These are phyloP conservation scores for Drosophila pachea DNA, from an alignment of 1,140 invertebrate genomes.

Conservation along the genomic window DNA sequence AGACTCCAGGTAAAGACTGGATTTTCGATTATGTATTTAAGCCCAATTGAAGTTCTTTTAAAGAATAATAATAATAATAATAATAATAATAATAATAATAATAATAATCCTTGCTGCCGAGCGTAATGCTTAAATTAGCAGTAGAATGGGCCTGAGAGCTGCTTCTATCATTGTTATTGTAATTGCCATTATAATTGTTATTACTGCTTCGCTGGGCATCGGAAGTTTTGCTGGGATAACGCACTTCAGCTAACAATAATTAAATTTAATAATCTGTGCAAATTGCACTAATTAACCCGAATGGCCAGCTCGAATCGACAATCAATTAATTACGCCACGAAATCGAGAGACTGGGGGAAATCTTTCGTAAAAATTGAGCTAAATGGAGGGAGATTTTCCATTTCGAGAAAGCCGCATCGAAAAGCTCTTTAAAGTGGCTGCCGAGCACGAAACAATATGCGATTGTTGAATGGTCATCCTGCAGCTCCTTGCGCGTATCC, in stretches of 20 bases:
- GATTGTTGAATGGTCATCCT: constrained; percentile 17
- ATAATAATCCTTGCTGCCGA: no score
- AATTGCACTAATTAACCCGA: constrained; percentile 1
- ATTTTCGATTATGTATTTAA: constrained; percentile 82
- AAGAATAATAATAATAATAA: no score
- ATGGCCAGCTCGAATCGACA: background rate
- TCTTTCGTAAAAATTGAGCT: background rate
- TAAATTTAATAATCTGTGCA: constrained; percentile 8
- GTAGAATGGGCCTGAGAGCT: constrained; percentile 21
- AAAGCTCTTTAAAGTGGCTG: background rate
- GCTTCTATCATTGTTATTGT: constrained; percentile 44
- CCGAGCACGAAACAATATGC: background rate
- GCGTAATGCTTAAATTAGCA: constrained; percentile 31
- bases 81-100: no score
- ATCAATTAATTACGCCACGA: background rate
- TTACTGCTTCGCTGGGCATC: constrained; percentile 6
- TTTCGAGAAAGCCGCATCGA: no score
- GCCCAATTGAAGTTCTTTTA: constrained; percentile 54
- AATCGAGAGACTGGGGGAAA: background rate
- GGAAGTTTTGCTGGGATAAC: background rate
- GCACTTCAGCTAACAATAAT: background rate
- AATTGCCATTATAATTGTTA: background rate
- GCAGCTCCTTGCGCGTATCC: background rate
- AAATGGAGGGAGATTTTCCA: background rate
- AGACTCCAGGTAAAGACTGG: constrained; percentile 88